phyloP scores from a whole-genome alignment of 2,113 vertebrate species.

The Scomber colias region DNA sequence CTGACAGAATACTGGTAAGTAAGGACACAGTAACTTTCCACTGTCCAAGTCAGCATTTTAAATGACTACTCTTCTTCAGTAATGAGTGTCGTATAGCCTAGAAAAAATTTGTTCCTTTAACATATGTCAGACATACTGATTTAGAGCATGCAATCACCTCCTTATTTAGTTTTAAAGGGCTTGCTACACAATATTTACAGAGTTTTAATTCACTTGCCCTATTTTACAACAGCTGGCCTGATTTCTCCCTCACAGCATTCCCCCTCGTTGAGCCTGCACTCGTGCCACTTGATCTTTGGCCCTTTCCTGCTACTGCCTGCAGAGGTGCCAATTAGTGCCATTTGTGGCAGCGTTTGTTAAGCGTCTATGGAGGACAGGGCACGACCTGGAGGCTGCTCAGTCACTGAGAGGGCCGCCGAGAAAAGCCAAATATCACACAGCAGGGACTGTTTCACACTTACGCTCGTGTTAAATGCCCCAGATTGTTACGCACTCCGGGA shows the following conservation, averaged over 20 bases:
- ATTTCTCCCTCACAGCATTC: constrained; percentile 65
- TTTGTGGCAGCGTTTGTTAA: constrained; percentile 84
- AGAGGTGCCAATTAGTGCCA: constrained; percentile 89
- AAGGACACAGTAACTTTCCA: constrained; percentile 50
- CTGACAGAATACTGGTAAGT: constrained; percentile 94
- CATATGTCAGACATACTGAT: constrained; percentile 3
- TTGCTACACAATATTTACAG: background rate
- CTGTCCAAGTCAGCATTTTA: constrained; percentile 30
- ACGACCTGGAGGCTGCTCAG: constrained; percentile 52
- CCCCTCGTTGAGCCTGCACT: constrained; percentile 58
- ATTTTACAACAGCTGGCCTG: constrained; percentile 67
- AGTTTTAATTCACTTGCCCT: constrained; percentile 49
- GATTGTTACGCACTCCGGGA: constrained; percentile 60
- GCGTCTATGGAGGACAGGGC: constrained; percentile 67
- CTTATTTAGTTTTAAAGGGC: constrained; percentile 6
- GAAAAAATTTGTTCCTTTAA: constrained; percentile 1
- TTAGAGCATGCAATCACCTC: background rate
- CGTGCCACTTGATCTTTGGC: constrained; percentile 81
- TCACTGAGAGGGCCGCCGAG: constrained; percentile 54
- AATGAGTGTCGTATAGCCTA: background rate
- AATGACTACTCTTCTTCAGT: background rate
- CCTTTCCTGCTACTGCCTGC: constrained; percentile 82
- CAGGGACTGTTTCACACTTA: constrained; percentile 80
- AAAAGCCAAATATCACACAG: constrained; percentile 75
- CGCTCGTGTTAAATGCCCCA: constrained; percentile 79